Base-by-base conservation (phyloP, 2,797 vertebrate species). In the Myotis pilosus region DNA sequence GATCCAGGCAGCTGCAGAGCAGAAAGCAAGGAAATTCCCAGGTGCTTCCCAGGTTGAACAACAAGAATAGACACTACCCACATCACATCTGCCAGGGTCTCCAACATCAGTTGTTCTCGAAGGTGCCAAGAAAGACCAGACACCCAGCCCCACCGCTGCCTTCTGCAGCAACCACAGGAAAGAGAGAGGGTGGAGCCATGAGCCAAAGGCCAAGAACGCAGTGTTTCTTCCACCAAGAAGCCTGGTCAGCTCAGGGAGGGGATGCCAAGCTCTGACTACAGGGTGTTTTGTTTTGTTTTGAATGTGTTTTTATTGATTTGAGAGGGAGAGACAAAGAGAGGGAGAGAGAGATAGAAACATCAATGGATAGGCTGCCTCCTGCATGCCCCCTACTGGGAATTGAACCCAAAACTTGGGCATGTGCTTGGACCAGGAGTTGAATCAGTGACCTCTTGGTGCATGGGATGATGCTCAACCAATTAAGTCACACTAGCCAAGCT, bases 71-170 rank as follows among this genome's bases (percentile, higher is more conserved):
- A 71, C 6, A 11, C 20, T 19, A 28, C 4, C 25, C 38, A 17
- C 3, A 20, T 33, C n/a, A 15, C 38, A 1, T 19, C 78, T 53
- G 22, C 69, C 69, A 72, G 33, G 44, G 19, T 36, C 64, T 5
- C 72, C 16, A 25, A 36, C 3, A 1, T 28, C 51, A 20, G 2
- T 33, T 64, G 57, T 13, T 68, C 16, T 25, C 8, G 7, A 8
- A 66, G n/a, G 62, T 33, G 44, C 22, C 25, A 0, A 66, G 55
- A 33, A 68, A 90, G 15, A 11, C 41, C 13, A 23, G 8, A 20
- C 15, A 0, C 25, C 17, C 16, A 5, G 28, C n/a, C 71, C 19
- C 0, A 4, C 49, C 33, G 0, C 20, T 19, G 38, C 44, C 28
- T 76, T n/a, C 86, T 47, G 41, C 12, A 25, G 19, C 44, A 1